Percentiles rank a stretch among this genome's conserved stretches.
These are phyloP conservation scores for Aphelocoma californica DNA, from an alignment of 2,797 vertebrate species.

Conservation along the genomic window DNA sequence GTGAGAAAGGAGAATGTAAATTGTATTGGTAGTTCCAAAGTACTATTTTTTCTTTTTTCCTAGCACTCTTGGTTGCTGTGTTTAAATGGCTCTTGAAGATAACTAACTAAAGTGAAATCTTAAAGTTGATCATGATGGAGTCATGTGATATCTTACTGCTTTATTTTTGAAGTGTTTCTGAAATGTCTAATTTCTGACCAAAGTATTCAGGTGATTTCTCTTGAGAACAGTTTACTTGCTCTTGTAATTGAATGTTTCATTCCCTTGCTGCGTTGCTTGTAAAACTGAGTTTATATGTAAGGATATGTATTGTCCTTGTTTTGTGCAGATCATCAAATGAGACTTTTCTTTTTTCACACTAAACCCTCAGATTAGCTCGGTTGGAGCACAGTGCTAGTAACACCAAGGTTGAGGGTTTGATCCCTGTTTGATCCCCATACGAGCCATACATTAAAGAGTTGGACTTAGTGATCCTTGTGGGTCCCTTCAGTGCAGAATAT, in stretches of 20 bases:
- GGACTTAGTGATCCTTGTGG: neutral
- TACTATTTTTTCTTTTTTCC: neutral
- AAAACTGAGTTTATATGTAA: neutral
- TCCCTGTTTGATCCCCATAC: fast-evolving
- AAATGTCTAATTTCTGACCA: neutral
- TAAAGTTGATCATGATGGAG: neutral
- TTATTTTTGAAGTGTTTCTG: neutral
- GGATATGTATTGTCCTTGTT: neutral
- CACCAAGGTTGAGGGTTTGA: neutral
- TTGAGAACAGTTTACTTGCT: neutral
- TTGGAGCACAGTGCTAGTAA: neutral
- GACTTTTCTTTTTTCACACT: neutral
- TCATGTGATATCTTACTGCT: neutral
- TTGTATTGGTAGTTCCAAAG: neutral
- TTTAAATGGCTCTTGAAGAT: neutral
- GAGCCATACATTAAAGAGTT: neutral
- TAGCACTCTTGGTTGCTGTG: neutral
- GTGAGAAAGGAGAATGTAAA: slow-evolving; percentile 63
- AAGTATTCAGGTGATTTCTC: neutral
- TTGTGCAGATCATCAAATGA: neutral
- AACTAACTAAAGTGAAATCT: neutral
- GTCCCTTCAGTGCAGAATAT: neutral
- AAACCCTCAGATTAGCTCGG: neutral
- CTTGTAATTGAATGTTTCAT: neutral
- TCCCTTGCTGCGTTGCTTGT: neutral